A percentile compares a stretch with the other conserved stretches of the same genome.
phyloP scores from a whole-genome alignment of 53 echinoderm and acorn worm species.

The Mesocentrotus franciscanus region DNA sequence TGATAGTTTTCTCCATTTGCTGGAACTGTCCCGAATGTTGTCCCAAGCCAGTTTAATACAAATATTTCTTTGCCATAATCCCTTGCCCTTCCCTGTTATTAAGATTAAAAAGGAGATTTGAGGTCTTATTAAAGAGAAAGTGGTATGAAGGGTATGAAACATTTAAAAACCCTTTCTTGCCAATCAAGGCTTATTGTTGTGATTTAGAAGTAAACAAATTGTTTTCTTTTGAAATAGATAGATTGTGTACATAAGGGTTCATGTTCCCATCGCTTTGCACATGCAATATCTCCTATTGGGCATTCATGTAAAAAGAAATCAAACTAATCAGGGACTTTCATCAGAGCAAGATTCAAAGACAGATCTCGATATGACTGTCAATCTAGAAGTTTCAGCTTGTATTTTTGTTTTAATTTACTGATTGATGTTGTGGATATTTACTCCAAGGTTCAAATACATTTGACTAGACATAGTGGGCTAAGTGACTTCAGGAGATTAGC shows the following conservation, averaged over 20 bases:
- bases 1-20: neutral
- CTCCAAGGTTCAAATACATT: neutral
- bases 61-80: neutral
- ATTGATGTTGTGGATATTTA: neutral
- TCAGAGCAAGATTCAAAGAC: neutral
- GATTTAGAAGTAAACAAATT: no score
- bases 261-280: neutral
- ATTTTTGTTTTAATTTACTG: neutral
- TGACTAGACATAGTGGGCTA: neutral
- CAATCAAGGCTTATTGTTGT: neutral
- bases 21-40: neutral
- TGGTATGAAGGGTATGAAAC: neutral
- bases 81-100: neutral
- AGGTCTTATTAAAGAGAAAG: neutral
- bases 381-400: neutral
- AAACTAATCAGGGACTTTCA: neutral
- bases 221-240: neutral
- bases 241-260: neutral
- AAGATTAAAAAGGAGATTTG: neutral
- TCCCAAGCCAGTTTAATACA: neutral
- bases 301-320: neutral
- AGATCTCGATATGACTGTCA: neutral
- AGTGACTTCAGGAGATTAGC: neutral
- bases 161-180: neutral
- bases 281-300: neutral